Evolutionary conservation across 2,113 vertebrate species (phyloP), one percentile per base, ranked within the genome.

Genomic region (Channa argus): DNA sequence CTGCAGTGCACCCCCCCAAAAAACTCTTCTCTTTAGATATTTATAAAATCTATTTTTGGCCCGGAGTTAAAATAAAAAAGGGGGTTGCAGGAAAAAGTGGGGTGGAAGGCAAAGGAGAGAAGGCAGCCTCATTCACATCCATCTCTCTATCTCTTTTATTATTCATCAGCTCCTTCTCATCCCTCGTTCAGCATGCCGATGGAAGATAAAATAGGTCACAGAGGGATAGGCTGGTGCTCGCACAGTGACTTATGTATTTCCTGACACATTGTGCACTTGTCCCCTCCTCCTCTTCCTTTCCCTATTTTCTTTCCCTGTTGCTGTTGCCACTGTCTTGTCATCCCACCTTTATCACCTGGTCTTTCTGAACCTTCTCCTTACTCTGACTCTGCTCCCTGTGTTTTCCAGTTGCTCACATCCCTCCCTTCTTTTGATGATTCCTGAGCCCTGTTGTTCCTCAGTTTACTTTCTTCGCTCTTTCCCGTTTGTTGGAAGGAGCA

Each of bases 151-250:
- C 83, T 85, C 47, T 44, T 92, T 73, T 89, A 92, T 92, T 91
- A 92, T 92, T 92, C 79, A 92, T 89, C 79, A 78, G 49, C 70
- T 65, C 84, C 71, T 62, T 71, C 88, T 87, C 86, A 69, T 90
- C 88, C 59, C 84, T 85, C 53, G 24, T 74, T 90, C 85, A 63
- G 68, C 63, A 55, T 59, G 74, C 86, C 91, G 86, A 90, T 56
- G 82, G 87, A 89, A 86, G 85, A 86, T 91, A 88, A 91, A 92
- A 92, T 89, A 79, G 91, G 90, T 86, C 87, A 89, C 53, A 0
- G 72, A 77, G 66, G 80, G 82, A 82, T 43, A 70, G 81, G 85
- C 73, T 83, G 72, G 63, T 63, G 73, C 80, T 84, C n/a, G 8
- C 50, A 44, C n/a, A 11, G 38, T 81, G 88, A 88, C 79, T 82